Conservation (phyloP, 2,888 invertebrate species). For the Chironomus riparius region DNA sequence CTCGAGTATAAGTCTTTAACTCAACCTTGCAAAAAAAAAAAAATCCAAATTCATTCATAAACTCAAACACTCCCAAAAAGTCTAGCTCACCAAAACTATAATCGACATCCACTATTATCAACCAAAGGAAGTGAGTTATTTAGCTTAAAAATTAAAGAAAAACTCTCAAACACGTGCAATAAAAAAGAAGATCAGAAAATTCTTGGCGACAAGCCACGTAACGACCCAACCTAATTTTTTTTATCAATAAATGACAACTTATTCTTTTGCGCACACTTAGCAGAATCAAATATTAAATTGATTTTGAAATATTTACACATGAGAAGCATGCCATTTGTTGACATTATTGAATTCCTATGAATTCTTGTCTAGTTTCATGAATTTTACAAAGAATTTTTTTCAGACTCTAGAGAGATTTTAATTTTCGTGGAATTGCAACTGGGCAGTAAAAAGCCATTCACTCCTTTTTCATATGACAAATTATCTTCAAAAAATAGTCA, state of each 20-base stretch:
- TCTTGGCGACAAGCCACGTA: neutral
- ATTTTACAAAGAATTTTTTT: neutral
- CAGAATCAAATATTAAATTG: neutral
- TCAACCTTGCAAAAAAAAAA: too few relatives aligned
- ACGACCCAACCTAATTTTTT: conserved; percentile 6
- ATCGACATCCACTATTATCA: too few relatives aligned
- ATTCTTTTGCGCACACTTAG: neutral
- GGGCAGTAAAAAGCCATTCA: neutral
- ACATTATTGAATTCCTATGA: neutral
- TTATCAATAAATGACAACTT: neutral
- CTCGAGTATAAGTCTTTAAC: too few relatives aligned
- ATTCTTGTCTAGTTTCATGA: neutral
- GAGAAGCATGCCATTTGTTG: neutral
- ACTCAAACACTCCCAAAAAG: too few relatives aligned
- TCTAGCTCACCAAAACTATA: too few relatives aligned
- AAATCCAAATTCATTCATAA: too few relatives aligned
- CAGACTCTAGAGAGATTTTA: neutral
- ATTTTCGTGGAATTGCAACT: conserved; percentile 22
- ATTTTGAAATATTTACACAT: neutral
- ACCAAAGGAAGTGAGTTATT: neutral
- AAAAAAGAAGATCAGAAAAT: neutral
- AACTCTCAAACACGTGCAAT: neutral
- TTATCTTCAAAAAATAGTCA: conserved; percentile 12
- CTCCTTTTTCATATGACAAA: neutral
- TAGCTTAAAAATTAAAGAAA: neutral